Percentiles rank a stretch among this genome's conserved stretches.
Conservation (phyloP, 2,797 vertebrate genomes). For the Rhynchotus rufescens region DNA sequence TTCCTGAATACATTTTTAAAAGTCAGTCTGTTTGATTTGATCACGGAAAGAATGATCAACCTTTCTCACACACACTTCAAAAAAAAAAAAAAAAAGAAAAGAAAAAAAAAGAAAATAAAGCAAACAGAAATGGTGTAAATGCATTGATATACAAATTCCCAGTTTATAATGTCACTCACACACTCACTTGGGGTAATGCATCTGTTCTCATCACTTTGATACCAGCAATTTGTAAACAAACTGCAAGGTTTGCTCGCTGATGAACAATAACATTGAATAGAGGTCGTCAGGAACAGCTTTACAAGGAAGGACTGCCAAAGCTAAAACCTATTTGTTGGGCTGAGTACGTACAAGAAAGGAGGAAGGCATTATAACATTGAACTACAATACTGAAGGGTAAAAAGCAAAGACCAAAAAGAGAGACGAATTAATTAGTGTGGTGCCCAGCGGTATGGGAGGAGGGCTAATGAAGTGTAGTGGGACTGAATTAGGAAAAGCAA, state of each 20-base stretch:
- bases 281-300: slow-evolving; percentile 37
- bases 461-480: slow-evolving; percentile 66
- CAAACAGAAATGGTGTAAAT: not conserved
- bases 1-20: not conserved
- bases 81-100: not conserved
- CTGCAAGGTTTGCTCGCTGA: slow-evolving; percentile 21
- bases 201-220: slow-evolving; percentile 23
- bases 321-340: slow-evolving; percentile 5
- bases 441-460: slow-evolving; percentile 48
- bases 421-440: slow-evolving; percentile 67
- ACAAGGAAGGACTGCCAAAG: not conserved
- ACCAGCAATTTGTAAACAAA: slow-evolving; percentile 44
- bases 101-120: too few species aligned
- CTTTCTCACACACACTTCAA: not conserved
- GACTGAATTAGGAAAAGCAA: slow-evolving; percentile 74
- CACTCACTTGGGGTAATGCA: slow-evolving; percentile 2
- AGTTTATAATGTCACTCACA: not conserved
- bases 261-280: slow-evolving; percentile 21
- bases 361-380: slow-evolving; percentile 56
- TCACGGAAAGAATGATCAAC: not conserved
- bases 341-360: slow-evolving; percentile 35
- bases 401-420: slow-evolving; percentile 44
- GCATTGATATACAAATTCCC: not conserved
- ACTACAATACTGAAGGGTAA: slow-evolving; percentile 58
- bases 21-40: not conserved